Evolutionary conservation across 2,888 invertebrate species (phyloP), one percentile per base, ranked within the genome.

Genomic region (Ecliptopera silaceata): DNA sequence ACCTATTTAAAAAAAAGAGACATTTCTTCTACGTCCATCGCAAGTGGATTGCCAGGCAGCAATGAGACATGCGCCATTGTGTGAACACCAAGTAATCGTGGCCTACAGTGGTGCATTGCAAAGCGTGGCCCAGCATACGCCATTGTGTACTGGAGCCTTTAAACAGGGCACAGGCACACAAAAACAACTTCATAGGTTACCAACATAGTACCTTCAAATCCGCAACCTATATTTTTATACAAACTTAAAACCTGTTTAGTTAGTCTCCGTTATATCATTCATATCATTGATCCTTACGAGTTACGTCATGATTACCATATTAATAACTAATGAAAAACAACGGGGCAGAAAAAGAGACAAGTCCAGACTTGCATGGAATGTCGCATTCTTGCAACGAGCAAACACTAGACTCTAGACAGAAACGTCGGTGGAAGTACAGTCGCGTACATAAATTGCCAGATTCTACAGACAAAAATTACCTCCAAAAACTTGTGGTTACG

Each of bases 301-400:
- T 51, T 43, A 43, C 44, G 44, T 31, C 52, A 51, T 12, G 6
- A 26, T 48, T 48, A 34, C 11, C 18, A 8, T 36, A 45, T 11
- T 15, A 8, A 6, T 47, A 39, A 48, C n/a, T 29, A 22, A 41
- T 20, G 41, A 20, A 41, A 20, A 11, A 38, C 18, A 42, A 3
- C 20, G 31, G 12, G 51, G 6, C 26, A 26, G 22, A 46, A n/a
- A n/a, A n/a, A n/a, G n/a, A 32, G 63, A 72, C 77, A 71, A 58
- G 75, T 76, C 64, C 44, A 63, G 63, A 75, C 75, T 52, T 76
- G 75, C 62, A 61, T 51, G 50, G 45, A 55, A 34, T 44, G 36
- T 31, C 36, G 67, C 68, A 66, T 70, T 72, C 63, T 38, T 47
- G 52, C 42, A 50, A 32, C 34, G 18, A 47, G 44, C 31, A 32